Conservation (phyloP, 1,140 invertebrate genomes). For the Drosophila subobscura region DNA sequence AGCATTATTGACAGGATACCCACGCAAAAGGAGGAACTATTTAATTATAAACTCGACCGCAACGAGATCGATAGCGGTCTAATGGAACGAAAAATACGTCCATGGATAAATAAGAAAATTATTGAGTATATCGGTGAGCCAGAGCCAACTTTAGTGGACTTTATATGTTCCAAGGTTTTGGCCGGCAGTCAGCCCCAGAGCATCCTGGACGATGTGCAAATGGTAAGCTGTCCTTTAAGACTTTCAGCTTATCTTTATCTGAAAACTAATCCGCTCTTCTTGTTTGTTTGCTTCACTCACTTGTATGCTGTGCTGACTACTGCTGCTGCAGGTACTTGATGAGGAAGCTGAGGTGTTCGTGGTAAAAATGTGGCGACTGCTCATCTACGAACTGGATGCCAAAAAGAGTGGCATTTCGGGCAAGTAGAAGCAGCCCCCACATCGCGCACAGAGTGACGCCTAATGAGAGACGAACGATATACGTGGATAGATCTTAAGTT, state of each 20-base stretch:
- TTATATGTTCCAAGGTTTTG: constrained; percentile 99
- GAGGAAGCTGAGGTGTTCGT: constrained; percentile 99
- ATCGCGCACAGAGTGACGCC: constrained; percentile 3
- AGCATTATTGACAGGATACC: constrained; percentile 99
- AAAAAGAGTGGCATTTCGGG: constrained; percentile 91
- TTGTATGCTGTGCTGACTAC: no score
- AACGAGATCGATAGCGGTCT: constrained; percentile 88
- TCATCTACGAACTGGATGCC: constrained; percentile 99
- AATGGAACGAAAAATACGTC: constrained; percentile 98
- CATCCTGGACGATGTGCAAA: constrained; percentile 98
- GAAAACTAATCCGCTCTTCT: background rate
- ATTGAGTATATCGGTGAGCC: constrained; percentile 99
- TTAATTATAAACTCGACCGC: constrained; percentile 97
- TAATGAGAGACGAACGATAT: background rate
- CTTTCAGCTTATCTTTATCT: no score
- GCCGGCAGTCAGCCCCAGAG: constrained; percentile 95
- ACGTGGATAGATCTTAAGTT: constrained; percentile 49
- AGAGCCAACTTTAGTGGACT: constrained; percentile 98
- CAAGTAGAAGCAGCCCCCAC: constrained; percentile 36
- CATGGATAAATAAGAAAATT: constrained; percentile 99
- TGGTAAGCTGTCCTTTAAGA: constrained; percentile 87
- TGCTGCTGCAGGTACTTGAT: constrained; percentile 92
- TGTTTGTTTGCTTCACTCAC: background rate
- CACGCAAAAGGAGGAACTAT: constrained; percentile 97
- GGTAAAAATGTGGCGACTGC: constrained; percentile 99